phyloP scores from a whole-genome alignment of 1,140 invertebrate genomes.

The Tyrophagus putrescentiae region DNA sequence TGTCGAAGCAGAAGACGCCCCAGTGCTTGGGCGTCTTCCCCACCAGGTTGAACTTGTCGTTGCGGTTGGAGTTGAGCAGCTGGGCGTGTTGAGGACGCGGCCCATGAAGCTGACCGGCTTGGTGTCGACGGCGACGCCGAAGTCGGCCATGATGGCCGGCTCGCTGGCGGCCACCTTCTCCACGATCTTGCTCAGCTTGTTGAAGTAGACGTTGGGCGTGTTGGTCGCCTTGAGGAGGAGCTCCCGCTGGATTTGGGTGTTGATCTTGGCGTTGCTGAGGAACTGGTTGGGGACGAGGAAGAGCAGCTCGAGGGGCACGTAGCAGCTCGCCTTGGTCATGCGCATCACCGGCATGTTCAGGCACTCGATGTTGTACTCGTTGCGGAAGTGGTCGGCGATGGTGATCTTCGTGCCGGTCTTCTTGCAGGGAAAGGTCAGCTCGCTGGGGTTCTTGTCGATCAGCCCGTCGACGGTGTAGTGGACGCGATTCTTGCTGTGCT shows the following conservation, averaged over 20 bases:
- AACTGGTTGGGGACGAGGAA: background rate
- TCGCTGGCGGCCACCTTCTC: background rate
- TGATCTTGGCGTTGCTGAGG: background rate
- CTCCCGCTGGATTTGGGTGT: background rate
- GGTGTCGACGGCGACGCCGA: conserved; percentile 25
- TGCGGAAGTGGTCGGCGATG: no score
- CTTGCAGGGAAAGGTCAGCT: no score
- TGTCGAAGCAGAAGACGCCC: background rate
- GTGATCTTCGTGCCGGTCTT: no score
- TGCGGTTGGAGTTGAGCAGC: conserved; percentile 12
- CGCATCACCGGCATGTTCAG: no score
- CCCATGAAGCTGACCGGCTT: conserved; percentile 23
- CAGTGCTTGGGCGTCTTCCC: background rate
- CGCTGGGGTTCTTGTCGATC: no score
- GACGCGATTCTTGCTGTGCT: no score
- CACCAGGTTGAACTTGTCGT: background rate
- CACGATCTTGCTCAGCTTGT: background rate
- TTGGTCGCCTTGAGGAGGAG: background rate
- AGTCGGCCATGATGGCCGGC: conserved; percentile 27
- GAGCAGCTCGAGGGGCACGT: background rate
- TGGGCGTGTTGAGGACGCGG: conserved; percentile 24
- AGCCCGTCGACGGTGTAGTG: no score
- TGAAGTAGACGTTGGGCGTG: background rate
- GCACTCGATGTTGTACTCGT: no score
- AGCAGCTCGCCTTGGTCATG: no score